Evolutionary conservation across 1,140 invertebrate species (phyloP).

Genomic region (Aphelinus atriplicis): DNA sequence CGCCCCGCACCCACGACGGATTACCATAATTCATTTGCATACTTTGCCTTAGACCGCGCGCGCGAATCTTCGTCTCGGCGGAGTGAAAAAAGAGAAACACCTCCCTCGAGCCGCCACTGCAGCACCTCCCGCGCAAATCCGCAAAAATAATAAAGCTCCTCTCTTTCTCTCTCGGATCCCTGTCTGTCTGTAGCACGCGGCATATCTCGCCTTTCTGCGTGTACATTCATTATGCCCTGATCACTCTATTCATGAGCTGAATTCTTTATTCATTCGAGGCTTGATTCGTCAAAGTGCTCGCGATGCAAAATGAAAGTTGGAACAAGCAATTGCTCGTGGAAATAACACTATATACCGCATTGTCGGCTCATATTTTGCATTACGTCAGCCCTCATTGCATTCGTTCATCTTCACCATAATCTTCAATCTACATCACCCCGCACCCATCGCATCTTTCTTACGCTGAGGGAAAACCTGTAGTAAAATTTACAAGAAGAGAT

Average conservation of each 20-base stretch:
- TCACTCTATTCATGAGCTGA: slow-evolving; percentile 1
- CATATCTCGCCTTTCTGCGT: neutral
- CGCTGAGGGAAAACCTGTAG: too few relatives aligned
- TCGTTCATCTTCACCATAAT: too few relatives aligned
- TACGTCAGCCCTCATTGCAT: too few relatives aligned
- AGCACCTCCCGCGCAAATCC: neutral
- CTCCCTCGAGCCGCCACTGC: neutral
- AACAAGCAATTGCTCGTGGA: too few relatives aligned
- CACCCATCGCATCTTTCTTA: too few relatives aligned
- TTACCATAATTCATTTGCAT: slow-evolving; percentile 31
- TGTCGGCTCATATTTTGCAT: too few relatives aligned
- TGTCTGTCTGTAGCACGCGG: too few relatives aligned
- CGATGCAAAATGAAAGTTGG: too few relatives aligned
- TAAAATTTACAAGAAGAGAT: too few relatives aligned
- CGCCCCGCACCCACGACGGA: neutral
- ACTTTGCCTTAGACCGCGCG: neutral
- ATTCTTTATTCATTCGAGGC: neutral
- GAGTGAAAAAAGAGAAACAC: neutral
- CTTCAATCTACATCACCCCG: too few relatives aligned
- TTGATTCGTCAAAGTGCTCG: neutral
- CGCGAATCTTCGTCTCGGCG: slow-evolving; percentile 5
- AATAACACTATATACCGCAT: too few relatives aligned
- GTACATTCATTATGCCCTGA: neutral
- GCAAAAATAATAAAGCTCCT: slow-evolving; percentile 7
- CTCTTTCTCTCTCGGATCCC: too few relatives aligned